Base-by-base conservation (phyloP, 2,888 invertebrate genomes). In the Phortica magna region DNA sequence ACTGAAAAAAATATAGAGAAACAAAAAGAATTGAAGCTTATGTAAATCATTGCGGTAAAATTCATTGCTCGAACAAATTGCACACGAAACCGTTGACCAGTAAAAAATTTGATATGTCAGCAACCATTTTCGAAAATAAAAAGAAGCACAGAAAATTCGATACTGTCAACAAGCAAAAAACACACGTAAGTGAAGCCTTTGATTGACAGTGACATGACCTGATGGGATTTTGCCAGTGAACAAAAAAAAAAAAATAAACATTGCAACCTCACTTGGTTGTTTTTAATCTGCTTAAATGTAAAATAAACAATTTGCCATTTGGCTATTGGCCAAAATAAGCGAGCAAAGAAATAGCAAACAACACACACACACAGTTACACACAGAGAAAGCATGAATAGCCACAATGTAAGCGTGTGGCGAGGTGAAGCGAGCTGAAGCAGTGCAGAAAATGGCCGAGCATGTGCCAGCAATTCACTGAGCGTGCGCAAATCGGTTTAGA, bases 261-360 rank as follows among this genome's bases (percentile, higher is more conserved):
- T 68, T 17, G 53, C 65, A 65, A 14, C 70, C 64, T 76, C 75
- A 77, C 70, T 76, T 82, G 82, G 73, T 76, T 82, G 82, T 78
- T 88, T 85, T 89, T 84, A 88, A 88, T 88, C 85, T 87, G 82
- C 88, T 85, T 85, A 85, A 88, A 85, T 82, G 83, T 80, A 81
- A 87, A 85, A 89, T 83, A 85, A 87, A 87, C 89, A 87, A 85
- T 82, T 77, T 79, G 84, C 81, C 65, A 73, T 82, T 83, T 84
- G 85, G 80, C 88, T 78, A 77, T 79, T 79, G 79, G 81, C 80
- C 82, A 81, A 77, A 48, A 65, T 78, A 70, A 7, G 68, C 43
- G 48, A 68, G 9, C 17, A 17, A 17, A 39, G 48, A 39, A 57
- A 72, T n/a, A 14, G 5, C n/a, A 55, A 14, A 55, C 14, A 55